These are phyloP conservation scores for Acanthoscelides obtectus DNA, from an alignment of 2,888 invertebrate genomes.

Conservation along the genomic window DNA sequence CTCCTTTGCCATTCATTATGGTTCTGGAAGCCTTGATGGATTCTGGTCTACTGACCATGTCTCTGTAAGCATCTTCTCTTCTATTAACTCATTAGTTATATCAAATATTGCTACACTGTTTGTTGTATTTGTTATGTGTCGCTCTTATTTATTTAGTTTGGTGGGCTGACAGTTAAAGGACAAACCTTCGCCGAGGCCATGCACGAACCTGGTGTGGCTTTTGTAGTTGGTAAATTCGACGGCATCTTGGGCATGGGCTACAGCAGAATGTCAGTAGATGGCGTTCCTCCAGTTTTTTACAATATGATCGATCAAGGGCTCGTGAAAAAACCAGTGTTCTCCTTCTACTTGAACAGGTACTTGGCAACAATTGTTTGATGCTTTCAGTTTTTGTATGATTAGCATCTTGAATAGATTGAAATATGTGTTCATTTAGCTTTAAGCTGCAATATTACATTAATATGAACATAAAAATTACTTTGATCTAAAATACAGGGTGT, in stretches of 20 bases:
- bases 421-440: too few species aligned
- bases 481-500: too few species aligned
- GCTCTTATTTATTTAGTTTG: constrained; percentile 54
- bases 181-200: constrained; percentile 97
- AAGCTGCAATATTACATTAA: too few species aligned
- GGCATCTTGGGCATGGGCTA: constrained; percentile 96
- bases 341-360: constrained; percentile 89
- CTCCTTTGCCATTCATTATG: constrained; percentile 88
- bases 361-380: too few species aligned
- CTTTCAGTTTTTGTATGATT: too few species aligned
- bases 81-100: neutral
- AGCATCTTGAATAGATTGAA: too few species aligned
- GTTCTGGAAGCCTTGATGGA: constrained; percentile 93
- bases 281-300: constrained; percentile 87
- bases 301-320: constrained; percentile 81
- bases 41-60: constrained; percentile 90
- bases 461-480: too few species aligned
- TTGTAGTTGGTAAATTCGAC: constrained; percentile 98
- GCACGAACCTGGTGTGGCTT: constrained; percentile 90
- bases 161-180: constrained; percentile 63
- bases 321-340: constrained; percentile 74
- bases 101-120: neutral
- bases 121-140: neutral
- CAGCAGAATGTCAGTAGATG: constrained; percentile 83
- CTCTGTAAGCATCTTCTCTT: constrained; percentile 57